phyloP scores from a whole-genome alignment of 2,797 vertebrate genomes.

The Podarcis lilfordi region DNA sequence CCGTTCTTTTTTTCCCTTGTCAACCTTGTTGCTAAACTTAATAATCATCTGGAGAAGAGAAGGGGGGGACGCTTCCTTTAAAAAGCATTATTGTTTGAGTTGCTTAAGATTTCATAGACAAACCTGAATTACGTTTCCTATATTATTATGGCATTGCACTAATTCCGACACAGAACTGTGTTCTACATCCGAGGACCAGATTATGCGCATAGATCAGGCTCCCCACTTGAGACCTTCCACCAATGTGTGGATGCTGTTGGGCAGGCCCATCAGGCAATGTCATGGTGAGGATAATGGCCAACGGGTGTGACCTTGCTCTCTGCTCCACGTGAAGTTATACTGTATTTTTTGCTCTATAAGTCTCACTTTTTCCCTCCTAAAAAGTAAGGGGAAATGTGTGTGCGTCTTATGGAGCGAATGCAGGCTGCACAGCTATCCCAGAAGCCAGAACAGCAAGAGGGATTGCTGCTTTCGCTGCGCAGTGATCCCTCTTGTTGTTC shows the following conservation, averaged over 20 bases:
- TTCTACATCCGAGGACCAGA: neutral
- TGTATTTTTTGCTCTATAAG: too few species aligned
- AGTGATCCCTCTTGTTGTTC: too few species aligned
- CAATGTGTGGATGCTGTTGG: neutral
- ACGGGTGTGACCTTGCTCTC: too few species aligned
- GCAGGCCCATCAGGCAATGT: neutral
- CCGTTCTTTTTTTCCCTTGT: slow-evolving; percentile 62
- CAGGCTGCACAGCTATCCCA: too few species aligned
- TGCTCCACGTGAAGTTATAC: too few species aligned
- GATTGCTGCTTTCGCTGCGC: too few species aligned
- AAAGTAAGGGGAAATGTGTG: too few species aligned
- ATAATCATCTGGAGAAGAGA: slow-evolving; percentile 61
- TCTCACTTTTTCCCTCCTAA: too few species aligned
- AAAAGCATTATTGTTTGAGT: slow-evolving; percentile 29
- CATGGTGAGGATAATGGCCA: too few species aligned
- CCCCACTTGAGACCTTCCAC: neutral
- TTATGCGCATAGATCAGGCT: neutral
- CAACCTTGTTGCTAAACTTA: slow-evolving; percentile 63
- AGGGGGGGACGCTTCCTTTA: neutral
- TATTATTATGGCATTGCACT: neutral
- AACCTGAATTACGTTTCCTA: slow-evolving; percentile 1
- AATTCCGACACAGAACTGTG: neutral
- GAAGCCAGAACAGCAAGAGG: too few species aligned
- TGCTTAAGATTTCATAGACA: slow-evolving; percentile 47
- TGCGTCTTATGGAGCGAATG: too few species aligned